Base-by-base conservation (phyloP, 2,888 invertebrate species). In the Ornithoptera priamus region DNA sequence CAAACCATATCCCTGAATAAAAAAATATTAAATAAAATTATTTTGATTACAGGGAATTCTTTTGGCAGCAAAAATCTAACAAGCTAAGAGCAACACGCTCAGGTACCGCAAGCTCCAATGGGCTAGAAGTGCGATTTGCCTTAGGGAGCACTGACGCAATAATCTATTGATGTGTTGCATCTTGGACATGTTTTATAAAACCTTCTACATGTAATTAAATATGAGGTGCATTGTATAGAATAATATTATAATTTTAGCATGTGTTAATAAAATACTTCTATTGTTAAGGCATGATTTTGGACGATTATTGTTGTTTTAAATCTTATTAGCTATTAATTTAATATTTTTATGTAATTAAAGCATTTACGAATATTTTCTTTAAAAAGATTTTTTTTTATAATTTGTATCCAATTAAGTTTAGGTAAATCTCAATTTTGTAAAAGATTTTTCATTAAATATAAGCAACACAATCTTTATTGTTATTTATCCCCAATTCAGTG, bases 361-460 rank as follows among this genome's bases (percentile, higher is more conserved):
- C 82, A 86, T 87, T 88, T 87, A 86, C 77, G 81, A 82, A 76
- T 77, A 76, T 75, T 78, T 80, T 78, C 81, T 80, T 83, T 79
- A 79, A 82, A 79, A 80, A 78, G 80, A 75, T 12, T 46, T 74
- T 73, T 76, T 67, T 67, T 70, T 82, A 79, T 79, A 77, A 80
- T 81, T 82, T 79, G 80, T 82, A 80, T 78, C 74, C 77, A 79
- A 81, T 86, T 82, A 81, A 79, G 71, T 78, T 83, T 88, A 87
- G 84, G 78, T 86, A 81, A 86, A 86, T 80, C 82, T 80, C 81
- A 87, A 87, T 89, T 90, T 90, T 90, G 88, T 90, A 89, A 89
- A 88, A 88, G 86, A 85, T 87, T 89, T 89, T 89, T 89, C 84
- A 87, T 85, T 88, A 86, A 89, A 87, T 83, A 80, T 84, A 86